A percentile compares a stretch with the other conserved stretches of the same genome.
Conservation (phyloP, 1,140 invertebrate species). For the Ditylenchus dipsaci region DNA sequence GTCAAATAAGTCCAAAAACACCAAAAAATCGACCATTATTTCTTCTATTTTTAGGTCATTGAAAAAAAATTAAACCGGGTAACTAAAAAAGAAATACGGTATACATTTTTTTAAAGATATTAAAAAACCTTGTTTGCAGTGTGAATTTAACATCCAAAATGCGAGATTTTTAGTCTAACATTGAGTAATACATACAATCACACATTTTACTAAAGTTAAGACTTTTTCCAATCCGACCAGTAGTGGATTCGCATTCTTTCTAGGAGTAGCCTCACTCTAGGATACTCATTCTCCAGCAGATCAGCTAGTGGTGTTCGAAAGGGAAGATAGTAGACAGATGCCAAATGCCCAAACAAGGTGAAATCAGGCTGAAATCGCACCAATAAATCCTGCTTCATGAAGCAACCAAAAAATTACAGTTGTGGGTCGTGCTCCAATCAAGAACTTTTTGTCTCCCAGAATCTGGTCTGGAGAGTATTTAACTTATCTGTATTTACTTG, state of each 20-base stretch:
- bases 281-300: constrained; percentile 39
- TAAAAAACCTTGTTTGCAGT: no score
- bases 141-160: no score
- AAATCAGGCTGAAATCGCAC: constrained; percentile 43
- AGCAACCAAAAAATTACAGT: constrained; percentile 22
- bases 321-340: constrained; percentile 38
- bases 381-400: not conserved
- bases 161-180: no score
- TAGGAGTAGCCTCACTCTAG: constrained; percentile 30
- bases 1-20: no score
- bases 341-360: constrained; percentile 47
- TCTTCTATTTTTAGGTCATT: no score
- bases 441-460: constrained; percentile 50
- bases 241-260: constrained; percentile 45
- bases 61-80: no score
- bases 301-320: constrained; percentile 40
- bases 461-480: constrained; percentile 14
- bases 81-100: no score
- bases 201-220: not conserved
- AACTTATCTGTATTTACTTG: not conserved
- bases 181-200: not conserved
- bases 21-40: no score
- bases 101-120: no score
- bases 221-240: constrained; percentile 40
- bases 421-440: constrained; percentile 43